Base-by-base conservation (phyloP, 2,888 invertebrate species). In the Latheticus oryzae region DNA sequence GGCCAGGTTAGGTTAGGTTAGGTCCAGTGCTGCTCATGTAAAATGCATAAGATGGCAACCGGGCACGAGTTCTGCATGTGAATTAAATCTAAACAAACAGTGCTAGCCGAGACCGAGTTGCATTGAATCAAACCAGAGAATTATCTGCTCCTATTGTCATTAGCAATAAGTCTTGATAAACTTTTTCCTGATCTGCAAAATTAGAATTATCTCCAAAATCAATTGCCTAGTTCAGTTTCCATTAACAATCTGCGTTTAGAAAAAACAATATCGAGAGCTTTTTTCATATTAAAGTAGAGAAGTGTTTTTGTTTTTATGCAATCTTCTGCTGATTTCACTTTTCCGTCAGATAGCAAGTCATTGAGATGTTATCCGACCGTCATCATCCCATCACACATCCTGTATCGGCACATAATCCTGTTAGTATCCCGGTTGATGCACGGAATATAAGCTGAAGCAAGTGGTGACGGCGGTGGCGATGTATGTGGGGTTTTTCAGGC, bases 1-100 rank as follows among this genome's bases (percentile, higher is more conserved):
- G 75, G 73, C 76, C 74, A 73, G 70, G 77, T 79, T 79, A 76
- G 74, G 79, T 76, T 74, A 78, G 78, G 78, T 78, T 78, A 78
- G 77, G 78, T 76, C 75, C 76, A 73, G 73, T 74, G 74, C 71
- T 70, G 76, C 84, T 85, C 85, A 84, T 85, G 84, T 83, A 83
- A 84, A 84, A 85, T 85, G 85, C 84, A 85, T 84, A 83, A 84
- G 84, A 81, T 81, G 78, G 76, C 73, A 72, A 66, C 69, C 65
- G 61, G 70, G 74, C 72, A 78, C 78, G 78, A 75, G 75, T 72
- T 72, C 78, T 76, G 78, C 78, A 79, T 79, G 75, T 78, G 74
- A 79, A 79, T 78, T 77, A 78, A 77, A 75, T 75, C 78, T 78
- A 78, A 78, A 78, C 77, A 78, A 78, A 78, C 76, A 68, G 61